Conservation (phyloP, 1,140 invertebrate genomes). For the Bilobella aurantiaca region DNA sequence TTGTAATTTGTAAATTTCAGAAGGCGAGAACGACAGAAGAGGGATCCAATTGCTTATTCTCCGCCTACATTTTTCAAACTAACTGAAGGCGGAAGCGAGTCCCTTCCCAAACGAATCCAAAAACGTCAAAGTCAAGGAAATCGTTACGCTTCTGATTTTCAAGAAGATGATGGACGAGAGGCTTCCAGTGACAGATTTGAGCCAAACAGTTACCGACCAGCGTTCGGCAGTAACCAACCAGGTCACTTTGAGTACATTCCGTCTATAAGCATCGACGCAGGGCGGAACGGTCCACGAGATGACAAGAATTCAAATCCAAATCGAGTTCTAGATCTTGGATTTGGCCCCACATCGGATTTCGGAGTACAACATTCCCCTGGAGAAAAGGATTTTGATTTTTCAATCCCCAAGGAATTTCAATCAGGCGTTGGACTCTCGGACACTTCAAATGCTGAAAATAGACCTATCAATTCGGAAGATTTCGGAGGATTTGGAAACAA, state of each 20-base stretch:
- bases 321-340: conserved; percentile 17
- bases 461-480: conserved; percentile 14
- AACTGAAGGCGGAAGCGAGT: conserved; percentile 2
- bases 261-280: neutral
- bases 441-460: conserved; percentile 14
- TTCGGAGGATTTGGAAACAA: conserved; percentile 5
- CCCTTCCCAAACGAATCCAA: conserved; percentile 15
- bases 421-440: conserved; percentile 20
- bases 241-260: neutral
- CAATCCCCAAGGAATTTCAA: conserved; percentile 29
- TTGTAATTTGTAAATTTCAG: neutral
- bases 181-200: neutral
- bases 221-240: neutral
- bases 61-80: too few relatives aligned
- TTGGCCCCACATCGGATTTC: conserved; percentile 26
- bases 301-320: conserved; percentile 14
- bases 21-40: conserved; percentile 1
- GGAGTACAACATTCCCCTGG: conserved; percentile 3
- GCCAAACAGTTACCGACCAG: neutral
- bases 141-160: conserved; percentile 5
- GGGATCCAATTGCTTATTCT: neutral
- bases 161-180: neutral
- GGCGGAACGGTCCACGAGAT: neutral
- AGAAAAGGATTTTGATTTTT: conserved; percentile 26
- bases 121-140: conserved; percentile 16